phyloP scores from a whole-genome alignment of 2,113 vertebrate genomes.

The Chinchilla lanigera region DNA sequence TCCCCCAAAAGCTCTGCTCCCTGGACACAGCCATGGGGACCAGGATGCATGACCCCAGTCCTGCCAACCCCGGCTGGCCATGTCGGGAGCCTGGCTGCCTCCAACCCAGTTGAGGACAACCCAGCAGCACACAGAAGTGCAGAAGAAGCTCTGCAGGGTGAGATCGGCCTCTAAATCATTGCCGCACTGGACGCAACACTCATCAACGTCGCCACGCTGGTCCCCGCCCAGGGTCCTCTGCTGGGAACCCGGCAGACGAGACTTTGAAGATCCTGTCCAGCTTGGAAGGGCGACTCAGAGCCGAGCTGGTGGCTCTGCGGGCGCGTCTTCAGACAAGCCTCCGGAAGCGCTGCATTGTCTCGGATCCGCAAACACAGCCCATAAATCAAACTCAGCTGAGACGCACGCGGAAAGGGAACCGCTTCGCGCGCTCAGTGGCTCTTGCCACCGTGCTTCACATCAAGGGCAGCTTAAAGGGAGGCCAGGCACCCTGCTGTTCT shows the following conservation, averaged over 20 bases:
- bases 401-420: conserved; percentile 72
- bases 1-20: background rate
- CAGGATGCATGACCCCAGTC: background rate
- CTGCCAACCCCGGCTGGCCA: background rate
- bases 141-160: background rate
- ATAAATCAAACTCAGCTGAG: conserved; percentile 85
- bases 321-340: conserved; percentile 80
- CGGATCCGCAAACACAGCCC: conserved; percentile 84
- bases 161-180: background rate
- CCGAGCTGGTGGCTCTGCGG: background rate
- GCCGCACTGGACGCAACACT: conserved; percentile 33
- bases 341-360: conserved; percentile 83
- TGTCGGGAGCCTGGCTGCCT: background rate
- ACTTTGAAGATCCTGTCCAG: conserved; percentile 43
- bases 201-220: conserved; percentile 1
- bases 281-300: conserved; percentile 53
- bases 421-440: conserved; percentile 67
- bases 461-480: conserved; percentile 80
- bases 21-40: rapidly evolving
- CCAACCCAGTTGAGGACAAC: background rate
- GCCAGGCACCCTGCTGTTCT: conserved; percentile 79
- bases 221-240: background rate
- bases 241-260: background rate
- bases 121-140: background rate
- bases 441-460: conserved; percentile 76